Conservation (phyloP, 2,797 vertebrate genomes). For the Chelonia mydas region DNA sequence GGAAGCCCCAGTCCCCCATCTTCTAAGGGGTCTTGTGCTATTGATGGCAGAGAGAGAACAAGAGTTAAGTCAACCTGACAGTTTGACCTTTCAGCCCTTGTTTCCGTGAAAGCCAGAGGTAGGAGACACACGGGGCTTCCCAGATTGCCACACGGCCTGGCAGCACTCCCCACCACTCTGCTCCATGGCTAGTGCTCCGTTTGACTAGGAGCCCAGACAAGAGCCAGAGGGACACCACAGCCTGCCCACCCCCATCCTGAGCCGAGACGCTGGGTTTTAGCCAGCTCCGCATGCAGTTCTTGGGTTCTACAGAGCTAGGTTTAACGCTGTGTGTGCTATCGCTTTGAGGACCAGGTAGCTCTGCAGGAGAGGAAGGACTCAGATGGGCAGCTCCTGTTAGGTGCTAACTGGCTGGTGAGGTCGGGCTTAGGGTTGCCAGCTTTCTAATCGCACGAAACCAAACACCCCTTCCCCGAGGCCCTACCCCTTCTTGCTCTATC, state of each 20-base stretch:
- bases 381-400: background rate
- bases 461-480: too few relatives aligned
- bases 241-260: background rate
- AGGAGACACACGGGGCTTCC: background rate
- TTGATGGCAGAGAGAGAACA: background rate
- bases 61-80: background rate
- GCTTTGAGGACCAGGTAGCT: background rate
- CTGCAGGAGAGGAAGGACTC: background rate
- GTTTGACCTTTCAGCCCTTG: accelerated
- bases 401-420: background rate
- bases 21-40: slow-evolving; percentile 46
- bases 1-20: slow-evolving; percentile 96
- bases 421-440: too few relatives aligned
- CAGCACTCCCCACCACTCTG: background rate
- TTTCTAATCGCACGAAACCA: too few relatives aligned
- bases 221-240: background rate
- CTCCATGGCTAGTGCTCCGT: background rate
- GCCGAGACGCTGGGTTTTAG: background rate
- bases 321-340: accelerated
- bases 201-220: background rate
- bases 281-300: background rate
- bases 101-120: background rate
- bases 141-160: background rate
- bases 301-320: background rate
- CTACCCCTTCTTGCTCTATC: too few relatives aligned